Base-by-base conservation (phyloP, 1,140 invertebrate species). In the Armadillidium nasatum region DNA sequence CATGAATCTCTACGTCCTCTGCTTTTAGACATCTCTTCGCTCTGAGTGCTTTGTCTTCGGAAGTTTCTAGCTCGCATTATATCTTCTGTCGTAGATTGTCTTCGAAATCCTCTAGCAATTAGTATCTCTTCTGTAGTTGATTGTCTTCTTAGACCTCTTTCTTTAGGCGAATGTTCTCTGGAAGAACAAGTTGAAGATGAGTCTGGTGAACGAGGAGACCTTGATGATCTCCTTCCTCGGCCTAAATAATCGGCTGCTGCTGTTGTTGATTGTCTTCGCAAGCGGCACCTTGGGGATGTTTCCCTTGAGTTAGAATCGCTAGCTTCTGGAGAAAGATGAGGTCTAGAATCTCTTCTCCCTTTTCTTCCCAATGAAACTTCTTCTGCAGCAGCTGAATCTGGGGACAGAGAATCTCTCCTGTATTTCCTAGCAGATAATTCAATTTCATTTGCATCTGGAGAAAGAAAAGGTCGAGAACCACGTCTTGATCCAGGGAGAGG, bases 101-200 rank as follows among this genome's bases (percentile, higher is more conserved):
- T 87, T 0, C 94, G 88, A 84, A 96, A 96, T 44, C 94, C 94
- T 60, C 93, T 88, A 0, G 93, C 92, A 81, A 95, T 95, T 15
- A 96, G 85, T 81, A 96, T 96, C 84, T 96, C 94, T 84, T 94
- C 93, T 0, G 93, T 95, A 0, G 93, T 95, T 10, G 93, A 95
- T 86, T 95, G 94, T 80, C 93, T 86, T 79, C 93, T 80, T 15
- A 81, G 74, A 6, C 79, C 73, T 33, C 77, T 72, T 72, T 82
- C 82, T 70, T 83, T 83, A 1, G 86, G 86, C 54, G 84, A 85
- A 50, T 86, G 85, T 75, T 87, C 86, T n/a, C 86, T 81, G 0
- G 91, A 92, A 54, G 88, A 90, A 83, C 91, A 92, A 7, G 91
- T 92, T 60, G 89, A 90, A 0, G 90, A 92, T 67, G 86, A 87